Evolutionary conservation across 1,140 invertebrate species (phyloP).

Genomic region (Platorchestia sp.): DNA sequence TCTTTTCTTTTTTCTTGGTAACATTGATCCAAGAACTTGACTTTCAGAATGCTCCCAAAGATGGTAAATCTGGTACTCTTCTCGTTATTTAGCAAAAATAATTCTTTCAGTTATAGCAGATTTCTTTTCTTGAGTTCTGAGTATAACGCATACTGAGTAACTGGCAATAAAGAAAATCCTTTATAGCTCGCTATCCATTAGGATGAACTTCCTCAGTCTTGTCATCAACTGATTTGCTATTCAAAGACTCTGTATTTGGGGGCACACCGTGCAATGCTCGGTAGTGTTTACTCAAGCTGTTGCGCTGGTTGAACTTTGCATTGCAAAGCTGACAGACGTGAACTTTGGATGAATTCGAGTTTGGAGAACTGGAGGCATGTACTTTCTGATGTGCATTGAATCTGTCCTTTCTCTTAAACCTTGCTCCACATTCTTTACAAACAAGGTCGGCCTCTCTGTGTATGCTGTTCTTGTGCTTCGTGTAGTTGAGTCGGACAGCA

Average conservation of each 20-base stretch:
- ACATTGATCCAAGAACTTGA: not conserved
- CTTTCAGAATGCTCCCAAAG: not conserved
- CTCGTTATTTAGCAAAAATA: not conserved
- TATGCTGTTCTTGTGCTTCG: slow-evolving; percentile 37
- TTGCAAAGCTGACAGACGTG: slow-evolving; percentile 10
- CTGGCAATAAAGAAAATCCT: not conserved
- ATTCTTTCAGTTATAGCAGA: not conserved
- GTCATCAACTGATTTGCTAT: not conserved
- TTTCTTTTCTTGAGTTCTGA: not conserved
- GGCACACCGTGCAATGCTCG: slow-evolving; percentile 8
- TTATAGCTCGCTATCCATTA: not conserved
- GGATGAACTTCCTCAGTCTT: not conserved
- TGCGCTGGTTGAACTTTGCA: slow-evolving; percentile 36
- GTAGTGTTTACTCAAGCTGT: slow-evolving; percentile 35
- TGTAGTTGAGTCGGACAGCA: slow-evolving; percentile 72
- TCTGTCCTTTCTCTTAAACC: slow-evolving; percentile 2
- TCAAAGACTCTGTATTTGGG: not conserved
- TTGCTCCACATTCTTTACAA: slow-evolving; percentile 34
- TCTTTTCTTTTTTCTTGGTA: not conserved
- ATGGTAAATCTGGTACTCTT: not conserved
- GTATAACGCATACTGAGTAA: not conserved
- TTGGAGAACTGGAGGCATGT: not conserved
- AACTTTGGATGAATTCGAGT: not conserved
- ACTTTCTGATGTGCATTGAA: slow-evolving; percentile 27
- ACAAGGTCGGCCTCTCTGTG: slow-evolving; percentile 11